A percentile compares a stretch with the other conserved stretches of the same genome.
phyloP scores from a whole-genome alignment of 2,113 vertebrate species.

The Phasianus colchicus region DNA sequence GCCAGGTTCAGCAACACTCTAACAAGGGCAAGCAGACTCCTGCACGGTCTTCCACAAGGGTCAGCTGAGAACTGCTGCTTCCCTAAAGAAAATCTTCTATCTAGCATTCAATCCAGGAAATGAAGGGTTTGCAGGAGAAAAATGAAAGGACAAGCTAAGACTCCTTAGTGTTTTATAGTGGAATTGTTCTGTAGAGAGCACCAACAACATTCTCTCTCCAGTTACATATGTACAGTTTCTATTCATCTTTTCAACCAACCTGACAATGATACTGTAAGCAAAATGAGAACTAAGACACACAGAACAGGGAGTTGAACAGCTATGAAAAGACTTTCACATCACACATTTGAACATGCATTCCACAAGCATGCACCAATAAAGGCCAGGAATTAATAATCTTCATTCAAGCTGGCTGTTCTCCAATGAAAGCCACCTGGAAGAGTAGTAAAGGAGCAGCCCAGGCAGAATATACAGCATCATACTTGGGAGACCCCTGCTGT shows the following conservation, averaged over 20 bases:
- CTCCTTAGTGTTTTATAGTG: not conserved
- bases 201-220: not conserved
- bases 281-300: not conserved
- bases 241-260: not conserved
- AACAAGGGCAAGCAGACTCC: not conserved
- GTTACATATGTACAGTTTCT: not conserved
- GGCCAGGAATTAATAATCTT: not conserved
- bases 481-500: not conserved
- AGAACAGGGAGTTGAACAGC: not conserved
- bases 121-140: not conserved
- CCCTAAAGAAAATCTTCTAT: not conserved
- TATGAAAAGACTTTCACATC: not conserved
- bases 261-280: not conserved
- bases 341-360: not conserved
- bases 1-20: not conserved
- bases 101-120: not conserved
- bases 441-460: not conserved
- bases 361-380: not conserved
- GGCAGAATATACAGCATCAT: not conserved
- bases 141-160: not conserved
- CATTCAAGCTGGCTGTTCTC: not conserved
- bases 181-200: not conserved
- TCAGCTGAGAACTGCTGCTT: not conserved
- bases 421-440: not conserved
- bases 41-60: not conserved